These are phyloP conservation scores for Caretta caretta DNA, from an alignment of 2,113 vertebrate genomes.

Conservation along the genomic window DNA sequence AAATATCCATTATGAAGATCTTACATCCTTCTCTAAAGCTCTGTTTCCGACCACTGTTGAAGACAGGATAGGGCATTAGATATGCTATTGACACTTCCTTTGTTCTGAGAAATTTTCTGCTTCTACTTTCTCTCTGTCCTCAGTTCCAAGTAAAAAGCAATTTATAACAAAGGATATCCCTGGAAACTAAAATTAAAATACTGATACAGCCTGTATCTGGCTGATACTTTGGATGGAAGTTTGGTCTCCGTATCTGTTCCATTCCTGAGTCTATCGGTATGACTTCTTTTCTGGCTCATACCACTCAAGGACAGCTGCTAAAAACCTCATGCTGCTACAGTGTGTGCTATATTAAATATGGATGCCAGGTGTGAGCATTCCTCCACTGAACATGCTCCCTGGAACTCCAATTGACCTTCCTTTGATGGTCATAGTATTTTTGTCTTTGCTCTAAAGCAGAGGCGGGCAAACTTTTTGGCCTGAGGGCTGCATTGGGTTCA, in stretches of 20 bases:
- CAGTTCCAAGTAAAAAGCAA: conserved; percentile 12
- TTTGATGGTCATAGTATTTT: background rate
- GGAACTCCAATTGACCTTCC: background rate
- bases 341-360: background rate
- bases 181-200: conserved; percentile 11
- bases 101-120: background rate
- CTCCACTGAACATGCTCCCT: background rate
- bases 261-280: background rate
- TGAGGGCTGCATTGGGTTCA: too few relatives aligned
- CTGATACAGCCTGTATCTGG: background rate
- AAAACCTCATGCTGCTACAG: background rate
- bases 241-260: background rate
- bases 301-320: background rate
- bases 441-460: background rate
- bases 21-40: conserved; percentile 33
- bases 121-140: conserved; percentile 2
- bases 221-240: background rate
- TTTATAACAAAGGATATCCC: background rate
- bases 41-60: conserved; percentile 17
- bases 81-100: background rate
- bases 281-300: background rate
- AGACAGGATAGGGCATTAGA: conserved; percentile 48
- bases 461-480: too few relatives aligned
- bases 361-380: background rate
- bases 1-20: background rate